Percentiles rank a stretch among this genome's conserved stretches.
These are phyloP conservation scores for Cynoglossus semilaevis DNA, from an alignment of 2,113 vertebrate species.

Conservation along the genomic window DNA sequence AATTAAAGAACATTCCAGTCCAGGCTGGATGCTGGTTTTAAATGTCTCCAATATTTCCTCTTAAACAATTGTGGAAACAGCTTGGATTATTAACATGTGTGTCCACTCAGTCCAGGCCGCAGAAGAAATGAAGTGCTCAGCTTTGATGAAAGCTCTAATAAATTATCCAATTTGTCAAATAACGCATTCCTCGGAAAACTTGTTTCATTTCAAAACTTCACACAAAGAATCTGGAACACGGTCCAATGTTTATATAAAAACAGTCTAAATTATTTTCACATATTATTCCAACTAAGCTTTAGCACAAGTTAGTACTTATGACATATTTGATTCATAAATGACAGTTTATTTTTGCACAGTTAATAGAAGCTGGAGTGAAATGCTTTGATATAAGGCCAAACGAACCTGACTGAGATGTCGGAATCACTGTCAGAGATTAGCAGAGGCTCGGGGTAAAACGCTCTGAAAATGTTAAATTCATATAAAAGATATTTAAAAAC, in stretches of 20 bases:
- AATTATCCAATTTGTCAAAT: constrained; percentile 71
- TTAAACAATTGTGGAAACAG: constrained; percentile 75
- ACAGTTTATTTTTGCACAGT: no score
- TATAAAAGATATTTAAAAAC: no score
- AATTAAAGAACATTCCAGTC: constrained; percentile 74
- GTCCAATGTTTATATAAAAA: constrained; percentile 4
- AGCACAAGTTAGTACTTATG: no score
- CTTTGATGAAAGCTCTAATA: constrained; percentile 71
- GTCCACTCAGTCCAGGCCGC: constrained; percentile 57
- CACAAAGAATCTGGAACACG: constrained; percentile 1
- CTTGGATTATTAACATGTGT: constrained; percentile 79
- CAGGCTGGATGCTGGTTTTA: constrained; percentile 65
- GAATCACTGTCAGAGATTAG: no score
- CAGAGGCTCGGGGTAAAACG: no score
- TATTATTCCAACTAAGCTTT: background rate
- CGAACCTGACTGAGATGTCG: no score
- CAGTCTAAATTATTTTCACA: background rate
- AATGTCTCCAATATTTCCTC: constrained; percentile 76
- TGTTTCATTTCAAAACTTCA: constrained; percentile 43
- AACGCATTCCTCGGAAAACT: constrained; percentile 59
- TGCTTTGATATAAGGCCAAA: no score
- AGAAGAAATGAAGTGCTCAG: constrained; percentile 60
- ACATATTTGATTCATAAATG: no score
- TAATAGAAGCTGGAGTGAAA: no score
- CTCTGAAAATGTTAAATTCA: no score